Percentiles rank a stretch among this genome's conserved stretches.
These are phyloP conservation scores for Saguinus oedipus DNA, from an alignment of 2,797 vertebrate species.

Conservation along the genomic window DNA sequence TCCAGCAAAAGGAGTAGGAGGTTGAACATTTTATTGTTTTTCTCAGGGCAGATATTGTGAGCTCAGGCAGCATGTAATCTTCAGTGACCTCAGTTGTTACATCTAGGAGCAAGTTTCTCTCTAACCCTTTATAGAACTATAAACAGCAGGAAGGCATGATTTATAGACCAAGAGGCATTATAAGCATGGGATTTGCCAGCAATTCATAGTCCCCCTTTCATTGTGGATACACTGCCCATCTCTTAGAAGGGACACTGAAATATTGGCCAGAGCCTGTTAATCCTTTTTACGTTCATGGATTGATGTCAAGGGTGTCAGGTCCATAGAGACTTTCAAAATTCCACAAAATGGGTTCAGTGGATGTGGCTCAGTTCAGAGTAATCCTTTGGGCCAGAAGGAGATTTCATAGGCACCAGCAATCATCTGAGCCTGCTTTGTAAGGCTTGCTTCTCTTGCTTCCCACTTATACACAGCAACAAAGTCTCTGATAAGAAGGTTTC, in stretches of 20 bases:
- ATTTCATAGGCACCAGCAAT: background rate
- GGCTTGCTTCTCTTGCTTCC: background rate
- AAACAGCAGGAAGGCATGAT: background rate
- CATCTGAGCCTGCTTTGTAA: background rate
- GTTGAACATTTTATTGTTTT: background rate
- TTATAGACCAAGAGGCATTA: background rate
- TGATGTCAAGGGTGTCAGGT: background rate
- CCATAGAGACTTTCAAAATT: conserved; percentile 15
- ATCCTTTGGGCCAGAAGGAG: background rate
- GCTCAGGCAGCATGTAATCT: background rate
- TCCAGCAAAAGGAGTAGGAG: background rate
- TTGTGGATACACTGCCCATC: background rate
- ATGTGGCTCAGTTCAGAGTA: background rate
- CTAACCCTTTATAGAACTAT: background rate
- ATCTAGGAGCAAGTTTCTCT: background rate
- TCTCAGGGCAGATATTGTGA: background rate
- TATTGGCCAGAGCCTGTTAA: background rate
- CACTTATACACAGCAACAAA: background rate
- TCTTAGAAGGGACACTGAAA: background rate
- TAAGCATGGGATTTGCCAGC: background rate
- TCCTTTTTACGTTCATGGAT: background rate
- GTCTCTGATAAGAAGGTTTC: background rate
- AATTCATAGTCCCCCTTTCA: background rate
- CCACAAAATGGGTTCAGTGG: background rate
- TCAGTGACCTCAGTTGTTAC: background rate